Conservation (phyloP, 2,113 vertebrate genomes). For the Orientallactaga bullata region DNA sequence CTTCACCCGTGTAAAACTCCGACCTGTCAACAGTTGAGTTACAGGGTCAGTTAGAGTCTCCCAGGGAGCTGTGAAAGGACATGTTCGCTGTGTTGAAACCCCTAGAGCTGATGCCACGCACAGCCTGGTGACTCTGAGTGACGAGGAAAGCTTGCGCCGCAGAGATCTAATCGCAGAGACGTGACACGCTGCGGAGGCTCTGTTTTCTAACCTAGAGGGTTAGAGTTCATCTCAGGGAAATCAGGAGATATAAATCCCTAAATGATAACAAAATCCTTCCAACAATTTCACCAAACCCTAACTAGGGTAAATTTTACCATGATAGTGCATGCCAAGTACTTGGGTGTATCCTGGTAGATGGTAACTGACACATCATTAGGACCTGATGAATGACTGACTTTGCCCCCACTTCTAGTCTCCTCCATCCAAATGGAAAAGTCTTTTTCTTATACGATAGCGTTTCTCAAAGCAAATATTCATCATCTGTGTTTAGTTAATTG, state of each 20-base stretch:
- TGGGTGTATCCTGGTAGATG: too few species aligned
- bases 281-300: not conserved
- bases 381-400: not conserved
- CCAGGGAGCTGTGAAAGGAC: slow-evolving; percentile 79
- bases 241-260: not conserved
- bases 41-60: slow-evolving; percentile 72
- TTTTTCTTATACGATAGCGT: not conserved
- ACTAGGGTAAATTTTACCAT: not conserved
- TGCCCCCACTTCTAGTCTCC: not conserved
- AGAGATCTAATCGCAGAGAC: slow-evolving; percentile 53
- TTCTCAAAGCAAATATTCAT: not conserved
- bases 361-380: fast-evolving
- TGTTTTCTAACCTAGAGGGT: slow-evolving; percentile 19
- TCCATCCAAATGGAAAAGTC: not conserved
- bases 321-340: fast-evolving
- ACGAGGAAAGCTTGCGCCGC: not conserved
- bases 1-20: slow-evolving; percentile 64
- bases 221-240: slow-evolving; percentile 8
- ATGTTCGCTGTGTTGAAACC: slow-evolving; percentile 77
- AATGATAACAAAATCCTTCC: not conserved
- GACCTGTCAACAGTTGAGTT: slow-evolving; percentile 64
- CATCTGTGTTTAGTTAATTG: not conserved
- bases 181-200: slow-evolving; percentile 71
- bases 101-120: slow-evolving; percentile 65
- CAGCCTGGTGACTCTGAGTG: slow-evolving; percentile 64